Conservation (phyloP, 2,113 vertebrate species). For the Galbula dea region DNA sequence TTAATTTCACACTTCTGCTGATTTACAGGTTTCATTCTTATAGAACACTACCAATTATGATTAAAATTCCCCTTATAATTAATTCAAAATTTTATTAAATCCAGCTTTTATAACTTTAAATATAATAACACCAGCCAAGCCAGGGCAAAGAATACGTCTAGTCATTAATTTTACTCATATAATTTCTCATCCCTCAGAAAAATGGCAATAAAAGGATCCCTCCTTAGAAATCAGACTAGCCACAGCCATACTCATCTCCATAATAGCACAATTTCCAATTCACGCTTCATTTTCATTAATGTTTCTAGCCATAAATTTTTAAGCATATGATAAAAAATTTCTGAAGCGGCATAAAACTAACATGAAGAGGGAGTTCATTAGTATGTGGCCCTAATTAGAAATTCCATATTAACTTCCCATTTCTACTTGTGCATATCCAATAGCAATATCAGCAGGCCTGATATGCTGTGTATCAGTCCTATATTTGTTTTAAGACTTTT, state of each 20-base stretch:
- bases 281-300: conserved; percentile 88
- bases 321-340: conserved; percentile 89
- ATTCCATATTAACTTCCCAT: conserved; percentile 80
- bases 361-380: conserved; percentile 83
- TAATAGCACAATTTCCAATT: conserved; percentile 85
- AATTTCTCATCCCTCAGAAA: conserved; percentile 64
- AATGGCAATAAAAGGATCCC: conserved; percentile 76
- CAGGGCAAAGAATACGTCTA: conserved; percentile 51
- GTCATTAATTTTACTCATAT: conserved; percentile 75
- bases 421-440: conserved; percentile 68
- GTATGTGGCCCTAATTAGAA: conserved; percentile 86
- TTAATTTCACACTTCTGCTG: background rate
- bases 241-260: conserved; percentile 75
- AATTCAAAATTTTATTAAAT: conserved; percentile 80
- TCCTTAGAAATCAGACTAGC: conserved; percentile 77
- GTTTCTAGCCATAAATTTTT: conserved; percentile 88
- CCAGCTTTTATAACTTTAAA: conserved; percentile 74
- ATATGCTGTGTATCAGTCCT: background rate
- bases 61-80: conserved; percentile 75
- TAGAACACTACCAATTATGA: conserved; percentile 64
- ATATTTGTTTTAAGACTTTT: background rate
- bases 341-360: conserved; percentile 88
- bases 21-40: conserved; percentile 49
- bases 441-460: conserved; percentile 51
- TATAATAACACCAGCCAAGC: conserved; percentile 55